Conservation (phyloP, 2,113 vertebrate species). For the Cryptotis parvus region DNA sequence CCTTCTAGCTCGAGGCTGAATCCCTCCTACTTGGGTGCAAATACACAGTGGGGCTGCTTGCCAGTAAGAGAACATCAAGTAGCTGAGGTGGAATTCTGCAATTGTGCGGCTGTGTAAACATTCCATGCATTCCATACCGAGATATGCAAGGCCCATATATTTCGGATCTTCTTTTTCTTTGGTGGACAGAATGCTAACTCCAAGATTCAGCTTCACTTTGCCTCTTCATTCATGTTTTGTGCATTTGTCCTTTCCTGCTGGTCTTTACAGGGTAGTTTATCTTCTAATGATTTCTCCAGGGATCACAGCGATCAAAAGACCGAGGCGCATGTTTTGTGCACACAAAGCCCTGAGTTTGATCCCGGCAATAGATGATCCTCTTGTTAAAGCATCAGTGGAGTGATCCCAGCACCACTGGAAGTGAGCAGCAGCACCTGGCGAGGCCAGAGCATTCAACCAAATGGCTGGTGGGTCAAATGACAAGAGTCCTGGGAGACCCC, state of each 20-base stretch:
- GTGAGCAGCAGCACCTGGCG: no score
- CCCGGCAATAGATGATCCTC: no score
- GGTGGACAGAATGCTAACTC: neutral
- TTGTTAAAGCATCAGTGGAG: no score
- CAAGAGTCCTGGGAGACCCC: no score
- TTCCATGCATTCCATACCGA: neutral
- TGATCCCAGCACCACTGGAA: no score
- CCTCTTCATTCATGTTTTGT: neutral
- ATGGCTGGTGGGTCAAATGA: no score
- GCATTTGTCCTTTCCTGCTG: neutral
- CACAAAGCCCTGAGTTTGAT: no score
- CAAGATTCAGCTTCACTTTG: neutral
- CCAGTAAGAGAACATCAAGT: neutral
- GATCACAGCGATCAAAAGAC: no score
- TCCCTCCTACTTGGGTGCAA: neutral
- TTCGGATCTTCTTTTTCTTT: neutral
- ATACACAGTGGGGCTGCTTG: neutral
- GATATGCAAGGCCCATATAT: neutral
- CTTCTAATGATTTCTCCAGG: neutral
- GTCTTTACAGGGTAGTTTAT: neutral
- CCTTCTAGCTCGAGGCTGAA: neutral
- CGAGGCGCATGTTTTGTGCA: no score
- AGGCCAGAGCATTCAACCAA: no score
- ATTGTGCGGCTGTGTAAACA: fast-evolving
- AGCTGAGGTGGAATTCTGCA: neutral